Conservation (phyloP, 2,797 vertebrate species). For the Gymnoscopelus microlampas region DNA sequence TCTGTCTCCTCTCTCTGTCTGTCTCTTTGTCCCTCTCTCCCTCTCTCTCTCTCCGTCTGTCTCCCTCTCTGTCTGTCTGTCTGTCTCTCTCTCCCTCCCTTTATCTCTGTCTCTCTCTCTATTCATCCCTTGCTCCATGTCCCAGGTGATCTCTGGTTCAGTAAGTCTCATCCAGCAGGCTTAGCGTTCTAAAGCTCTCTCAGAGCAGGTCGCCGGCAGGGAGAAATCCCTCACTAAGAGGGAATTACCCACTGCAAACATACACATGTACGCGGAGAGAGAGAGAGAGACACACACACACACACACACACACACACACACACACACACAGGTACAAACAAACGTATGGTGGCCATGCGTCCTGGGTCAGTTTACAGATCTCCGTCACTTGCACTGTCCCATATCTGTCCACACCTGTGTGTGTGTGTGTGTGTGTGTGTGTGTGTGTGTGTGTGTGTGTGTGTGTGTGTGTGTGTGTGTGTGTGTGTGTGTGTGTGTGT, state of each 20-base stretch:
- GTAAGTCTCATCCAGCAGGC: slow-evolving; percentile 62
- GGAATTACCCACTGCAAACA: slow-evolving; percentile 67
- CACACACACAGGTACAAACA: background rate
- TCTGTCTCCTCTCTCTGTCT: slow-evolving; percentile 34
- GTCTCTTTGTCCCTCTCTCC: slow-evolving; percentile 33
- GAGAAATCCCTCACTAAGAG: slow-evolving; percentile 70
- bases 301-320: slow-evolving; percentile 9
- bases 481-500: background rate
- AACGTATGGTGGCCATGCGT: background rate
- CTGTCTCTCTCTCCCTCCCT: slow-evolving; percentile 23
- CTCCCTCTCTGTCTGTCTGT: background rate
- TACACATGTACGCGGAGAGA: background rate
- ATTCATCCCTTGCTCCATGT: slow-evolving; percentile 44
- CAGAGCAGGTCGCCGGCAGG: slow-evolving; percentile 54
- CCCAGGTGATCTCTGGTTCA: slow-evolving; percentile 71
- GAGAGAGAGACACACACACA: slow-evolving; percentile 31
- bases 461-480: slow-evolving; percentile 6
- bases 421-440: background rate
- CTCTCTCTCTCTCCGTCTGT: background rate
- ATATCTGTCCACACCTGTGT: background rate
- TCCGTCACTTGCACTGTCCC: slow-evolving; percentile 7
- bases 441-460: background rate
- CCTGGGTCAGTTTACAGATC: background rate
- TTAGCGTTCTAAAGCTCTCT: slow-evolving; percentile 72
- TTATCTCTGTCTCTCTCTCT: slow-evolving; percentile 3